Percentiles rank a stretch among this genome's conserved stretches.
Conservation (phyloP, 1,140 invertebrate genomes). For the Caenorhabditis inopinata region DNA sequence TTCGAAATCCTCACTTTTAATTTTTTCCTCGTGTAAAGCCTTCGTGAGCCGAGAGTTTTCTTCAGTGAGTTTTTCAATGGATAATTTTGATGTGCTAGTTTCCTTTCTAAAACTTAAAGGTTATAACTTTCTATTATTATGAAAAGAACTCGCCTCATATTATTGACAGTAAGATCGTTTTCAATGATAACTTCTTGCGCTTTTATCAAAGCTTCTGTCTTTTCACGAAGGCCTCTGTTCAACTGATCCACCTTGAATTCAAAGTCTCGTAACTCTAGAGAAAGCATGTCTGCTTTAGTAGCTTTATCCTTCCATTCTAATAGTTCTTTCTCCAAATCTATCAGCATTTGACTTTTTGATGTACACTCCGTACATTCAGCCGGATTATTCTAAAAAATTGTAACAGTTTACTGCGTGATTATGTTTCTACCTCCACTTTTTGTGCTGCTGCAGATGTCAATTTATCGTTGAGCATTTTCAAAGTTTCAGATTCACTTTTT, state of each 20-base stretch:
- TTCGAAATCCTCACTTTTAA: neutral
- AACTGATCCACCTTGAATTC: neutral
- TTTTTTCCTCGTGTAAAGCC: neutral
- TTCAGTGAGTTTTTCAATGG: slow-evolving; percentile 6
- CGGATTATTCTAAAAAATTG: neutral
- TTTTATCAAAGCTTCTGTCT: slow-evolving; percentile 15
- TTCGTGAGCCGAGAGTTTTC: neutral
- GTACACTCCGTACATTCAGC: neutral
- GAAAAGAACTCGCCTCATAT: neutral
- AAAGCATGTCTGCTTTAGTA: neutral
- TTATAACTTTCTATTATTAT: neutral
- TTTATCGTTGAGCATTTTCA: neutral
- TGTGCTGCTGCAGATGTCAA: neutral
- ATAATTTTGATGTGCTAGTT: neutral
- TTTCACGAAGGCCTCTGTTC: neutral
- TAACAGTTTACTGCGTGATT: neutral
- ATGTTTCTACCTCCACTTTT: neutral
- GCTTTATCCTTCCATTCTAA: neutral
- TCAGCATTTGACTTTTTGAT: neutral
- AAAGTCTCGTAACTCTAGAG: neutral
- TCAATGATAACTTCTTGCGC: slow-evolving; percentile 3
- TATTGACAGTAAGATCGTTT: neutral
- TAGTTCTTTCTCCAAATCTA: neutral
- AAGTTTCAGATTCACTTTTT: neutral
- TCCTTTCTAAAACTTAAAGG: neutral